These are phyloP conservation scores for Nomada lathburiana DNA, from an alignment of 2,888 invertebrate genomes.

Conservation along the genomic window DNA sequence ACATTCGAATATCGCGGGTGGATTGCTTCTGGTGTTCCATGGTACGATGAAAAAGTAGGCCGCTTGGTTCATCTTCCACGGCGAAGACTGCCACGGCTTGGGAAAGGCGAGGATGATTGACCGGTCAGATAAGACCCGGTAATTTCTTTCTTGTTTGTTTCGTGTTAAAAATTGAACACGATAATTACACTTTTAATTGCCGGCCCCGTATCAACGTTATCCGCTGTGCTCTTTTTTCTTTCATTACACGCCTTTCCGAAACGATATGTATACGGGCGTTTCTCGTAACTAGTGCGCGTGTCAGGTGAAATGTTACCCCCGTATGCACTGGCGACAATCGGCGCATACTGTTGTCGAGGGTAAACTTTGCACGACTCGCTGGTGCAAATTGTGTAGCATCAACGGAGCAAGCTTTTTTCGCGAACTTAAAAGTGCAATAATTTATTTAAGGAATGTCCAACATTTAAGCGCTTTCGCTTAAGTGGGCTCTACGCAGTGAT, in stretches of 20 bases:
- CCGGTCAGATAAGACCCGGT: constrained; percentile 30
- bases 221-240: not conserved
- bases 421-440: too few species aligned
- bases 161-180: constrained; percentile 40
- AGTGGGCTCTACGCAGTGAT: too few species aligned
- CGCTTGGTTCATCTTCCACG: constrained; percentile 66
- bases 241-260: not conserved
- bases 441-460: too few species aligned
- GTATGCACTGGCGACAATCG: too few species aligned
- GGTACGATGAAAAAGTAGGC: constrained; percentile 74
- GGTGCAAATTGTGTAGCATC: too few species aligned
- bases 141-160: constrained; percentile 47
- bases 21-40: constrained; percentile 54
- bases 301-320: too few species aligned
- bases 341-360: too few species aligned
- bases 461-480: too few species aligned
- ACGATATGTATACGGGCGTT: not conserved
- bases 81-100: constrained; percentile 53
- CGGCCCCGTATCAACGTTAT: constrained; percentile 13
- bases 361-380: too few species aligned
- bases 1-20: constrained; percentile 48
- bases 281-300: too few species aligned
- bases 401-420: too few species aligned
- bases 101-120: constrained; percentile 64
- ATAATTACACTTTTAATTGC: constrained; percentile 52